Base-by-base conservation (phyloP, 2,797 vertebrate species). In the Malacoctenus gilli region DNA sequence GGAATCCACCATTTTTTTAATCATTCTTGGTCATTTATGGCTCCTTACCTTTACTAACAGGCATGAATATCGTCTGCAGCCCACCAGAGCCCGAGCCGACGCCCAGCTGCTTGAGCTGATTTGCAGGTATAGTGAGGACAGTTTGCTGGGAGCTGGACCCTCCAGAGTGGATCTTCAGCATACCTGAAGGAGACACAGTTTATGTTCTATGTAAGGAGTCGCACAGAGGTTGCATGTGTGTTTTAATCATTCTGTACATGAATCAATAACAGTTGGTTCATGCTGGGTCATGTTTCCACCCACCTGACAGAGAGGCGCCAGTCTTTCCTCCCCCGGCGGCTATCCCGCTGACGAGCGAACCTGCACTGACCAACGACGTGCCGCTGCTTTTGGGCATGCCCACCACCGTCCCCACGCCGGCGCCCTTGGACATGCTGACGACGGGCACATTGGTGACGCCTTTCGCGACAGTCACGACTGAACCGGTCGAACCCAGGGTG, bases 1-100 rank as follows among this genome's bases (percentile, higher is more conserved):
- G n/a, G n/a, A n/a, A n/a, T n/a, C n/a, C n/a, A n/a, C n/a, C n/a
- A n/a, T n/a, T n/a, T n/a, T n/a, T n/a, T n/a, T n/a, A n/a, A n/a
- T n/a, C n/a, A n/a, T n/a, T n/a, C 21, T 5, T 20, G 18, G 18
- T 47, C 11, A n/a, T n/a, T n/a, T n/a, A n/a, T n/a, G n/a, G n/a
- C 28, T 13, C 4, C 82, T 78, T 75, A 97, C 96, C 96, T 94
- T 96, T 98, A 66, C 95, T 94, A 57, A 96, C 92, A 53, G 96
- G 96, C 95, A 97, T 96, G 70, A 96, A 89, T 57, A 98, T 92
- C 13, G 95, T 96, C 90, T 97, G 95, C 72, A 97, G 85, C n/a
- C 91, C 93, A 46, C 91, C 90, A 10, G 93, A 91, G 14, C 91
- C 87, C 21, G 90, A 57, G 71, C 90, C 93, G 22, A 94, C 92